Evolutionary conservation across 2,797 vertebrate genomes (phyloP).

Genomic region (Valencia hispanica): DNA sequence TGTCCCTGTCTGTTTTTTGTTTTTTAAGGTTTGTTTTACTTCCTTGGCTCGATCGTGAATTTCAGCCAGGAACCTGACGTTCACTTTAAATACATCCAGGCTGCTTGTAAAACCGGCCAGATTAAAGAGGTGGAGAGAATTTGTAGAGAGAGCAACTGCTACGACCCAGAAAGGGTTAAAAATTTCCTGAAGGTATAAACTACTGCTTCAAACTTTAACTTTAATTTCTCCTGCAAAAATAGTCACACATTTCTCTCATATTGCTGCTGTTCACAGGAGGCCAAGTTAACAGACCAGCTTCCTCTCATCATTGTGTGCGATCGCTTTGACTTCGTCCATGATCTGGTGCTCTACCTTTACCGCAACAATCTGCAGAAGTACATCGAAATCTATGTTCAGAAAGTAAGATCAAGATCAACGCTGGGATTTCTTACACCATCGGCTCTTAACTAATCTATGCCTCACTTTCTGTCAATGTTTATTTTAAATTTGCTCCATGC

Average conservation of each 20-base stretch:
- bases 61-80: conserved; percentile 98
- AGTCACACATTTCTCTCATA: neutral
- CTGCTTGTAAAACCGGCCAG: conserved; percentile 95
- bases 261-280: conserved; percentile 84
- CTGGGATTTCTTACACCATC: rapidly evolving
- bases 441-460: neutral
- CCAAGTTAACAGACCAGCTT: conserved; percentile 97
- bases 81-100: conserved; percentile 98
- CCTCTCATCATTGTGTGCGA: conserved; percentile 98
- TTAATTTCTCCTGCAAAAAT: neutral
- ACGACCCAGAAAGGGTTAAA: conserved; percentile 95
- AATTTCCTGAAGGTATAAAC: conserved; percentile 95
- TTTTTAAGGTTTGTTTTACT: conserved; percentile 91
- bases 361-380: conserved; percentile 99
- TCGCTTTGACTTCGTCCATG: conserved; percentile 98
- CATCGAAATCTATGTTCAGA: conserved; percentile 99
- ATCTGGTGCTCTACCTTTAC: conserved; percentile 97
- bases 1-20: neutral
- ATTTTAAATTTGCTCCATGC: neutral
- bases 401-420: conserved; percentile 80
- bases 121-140: conserved; percentile 99
- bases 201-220: neutral
- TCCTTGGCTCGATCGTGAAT: conserved; percentile 97
- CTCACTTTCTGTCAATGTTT: neutral
- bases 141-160: conserved; percentile 97